Evolutionary conservation across 2,113 vertebrate species (phyloP).

Genomic region (Neolamprologus variostigma): DNA sequence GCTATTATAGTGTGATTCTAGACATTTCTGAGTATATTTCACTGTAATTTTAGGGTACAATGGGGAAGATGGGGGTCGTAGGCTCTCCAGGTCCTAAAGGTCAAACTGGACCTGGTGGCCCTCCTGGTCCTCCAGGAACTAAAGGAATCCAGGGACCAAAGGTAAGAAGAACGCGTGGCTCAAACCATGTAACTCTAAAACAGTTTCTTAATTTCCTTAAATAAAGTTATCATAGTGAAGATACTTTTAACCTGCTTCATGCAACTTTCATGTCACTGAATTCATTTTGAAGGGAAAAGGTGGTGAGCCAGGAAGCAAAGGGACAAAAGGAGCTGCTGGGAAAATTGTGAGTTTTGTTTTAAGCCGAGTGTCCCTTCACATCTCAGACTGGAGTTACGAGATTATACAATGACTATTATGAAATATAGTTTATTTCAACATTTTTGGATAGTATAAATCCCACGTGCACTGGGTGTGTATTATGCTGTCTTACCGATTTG

Average conservation of each 20-base stretch:
- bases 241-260: neutral
- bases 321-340: constrained; percentile 55
- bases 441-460: neutral
- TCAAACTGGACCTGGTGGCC: constrained; percentile 49
- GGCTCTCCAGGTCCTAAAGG: constrained; percentile 61
- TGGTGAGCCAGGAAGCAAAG: constrained; percentile 43
- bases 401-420: neutral
- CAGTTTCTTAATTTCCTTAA: neutral
- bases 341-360: constrained; percentile 49
- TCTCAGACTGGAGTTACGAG: neutral
- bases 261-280: neutral
- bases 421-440: neutral
- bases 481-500: neutral
- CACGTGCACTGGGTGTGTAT: neutral
- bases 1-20: neutral
- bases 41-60: constrained; percentile 29
- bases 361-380: neutral
- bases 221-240: neutral
- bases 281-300: constrained; percentile 47
- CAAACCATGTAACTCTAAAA: neutral
- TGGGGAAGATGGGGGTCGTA: constrained; percentile 38
- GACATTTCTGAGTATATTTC: neutral
- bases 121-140: constrained; percentile 43
- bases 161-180: constrained; percentile 15
- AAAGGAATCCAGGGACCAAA: constrained; percentile 57